These are phyloP conservation scores for Trichopria drosophilae DNA, from an alignment of 2,888 invertebrate species.

Conservation along the genomic window DNA sequence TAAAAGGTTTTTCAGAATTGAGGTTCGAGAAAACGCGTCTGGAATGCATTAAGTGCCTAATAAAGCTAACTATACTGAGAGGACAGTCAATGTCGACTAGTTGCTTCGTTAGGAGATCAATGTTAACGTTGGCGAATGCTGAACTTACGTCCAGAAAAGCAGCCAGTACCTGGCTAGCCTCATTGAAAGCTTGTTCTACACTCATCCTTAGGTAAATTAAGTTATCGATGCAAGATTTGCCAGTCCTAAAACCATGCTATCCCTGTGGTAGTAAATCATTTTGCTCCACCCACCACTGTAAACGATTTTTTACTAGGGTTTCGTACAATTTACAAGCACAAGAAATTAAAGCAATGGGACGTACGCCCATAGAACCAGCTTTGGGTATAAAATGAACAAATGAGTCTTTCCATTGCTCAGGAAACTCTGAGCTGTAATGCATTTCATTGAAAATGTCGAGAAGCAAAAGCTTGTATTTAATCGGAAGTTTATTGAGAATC, in stretches of 20 bases:
- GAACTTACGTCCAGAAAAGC: conserved; percentile 1
- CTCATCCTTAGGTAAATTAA: not conserved
- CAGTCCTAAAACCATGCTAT: not conserved
- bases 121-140: conserved; percentile 2
- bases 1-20: conserved; percentile 1
- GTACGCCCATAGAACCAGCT: not conserved
- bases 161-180: not conserved
- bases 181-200: not conserved
- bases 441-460: conserved; percentile 11
- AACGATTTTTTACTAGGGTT: conserved; percentile 26
- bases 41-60: conserved; percentile 11
- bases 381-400: not conserved
- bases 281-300: conserved; percentile 22
- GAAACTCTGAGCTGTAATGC: not conserved
- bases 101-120: not conserved
- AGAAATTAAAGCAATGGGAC: not conserved
- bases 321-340: conserved; percentile 2
- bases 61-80: conserved; percentile 3
- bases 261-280: not conserved
- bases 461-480: conserved; percentile 11
- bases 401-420: not conserved
- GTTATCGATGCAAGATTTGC: not conserved
- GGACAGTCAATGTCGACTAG: conserved; percentile 11
- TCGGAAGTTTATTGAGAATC: not conserved
- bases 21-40: conserved; percentile 2